Conservation (phyloP, 2,113 vertebrate genomes). For the Scortum barcoo region DNA sequence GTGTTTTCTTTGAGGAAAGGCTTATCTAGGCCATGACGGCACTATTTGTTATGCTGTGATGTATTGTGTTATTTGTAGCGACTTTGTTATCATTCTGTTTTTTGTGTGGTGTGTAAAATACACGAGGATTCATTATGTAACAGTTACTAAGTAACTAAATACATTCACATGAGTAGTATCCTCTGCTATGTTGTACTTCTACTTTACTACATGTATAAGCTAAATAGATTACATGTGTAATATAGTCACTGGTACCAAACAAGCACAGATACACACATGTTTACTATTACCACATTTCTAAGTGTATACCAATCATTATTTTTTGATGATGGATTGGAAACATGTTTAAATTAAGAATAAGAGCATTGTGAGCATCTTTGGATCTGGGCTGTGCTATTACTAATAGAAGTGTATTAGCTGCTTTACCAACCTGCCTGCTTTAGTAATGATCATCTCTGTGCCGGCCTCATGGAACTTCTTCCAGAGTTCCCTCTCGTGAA, state of each 20-base stretch:
- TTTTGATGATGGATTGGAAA: neutral
- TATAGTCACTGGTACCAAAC: neutral
- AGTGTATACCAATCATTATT: neutral
- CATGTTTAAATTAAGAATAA: neutral
- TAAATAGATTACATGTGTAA: neutral
- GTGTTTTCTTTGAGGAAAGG: neutral
- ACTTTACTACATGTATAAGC: neutral
- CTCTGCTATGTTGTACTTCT: neutral
- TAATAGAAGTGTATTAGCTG: slow-evolving; percentile 10
- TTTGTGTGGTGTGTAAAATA: neutral
- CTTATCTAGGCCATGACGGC: neutral
- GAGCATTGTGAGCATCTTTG: too few species aligned
- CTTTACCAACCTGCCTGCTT: slow-evolving; percentile 95
- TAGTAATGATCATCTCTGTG: slow-evolving; percentile 99
- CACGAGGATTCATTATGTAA: neutral
- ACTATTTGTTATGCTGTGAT: neutral
- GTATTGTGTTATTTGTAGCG: neutral
- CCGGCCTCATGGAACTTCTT: slow-evolving; percentile 98
- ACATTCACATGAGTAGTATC: neutral
- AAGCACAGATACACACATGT: neutral
- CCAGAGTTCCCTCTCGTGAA: slow-evolving; percentile 98
- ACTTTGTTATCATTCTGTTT: too few species aligned
- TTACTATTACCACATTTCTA: neutral
- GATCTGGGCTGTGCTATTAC: too few species aligned
- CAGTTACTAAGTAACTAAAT: neutral